Conservation (phyloP, 2,888 invertebrate species). For the Polyommatus icarus region DNA sequence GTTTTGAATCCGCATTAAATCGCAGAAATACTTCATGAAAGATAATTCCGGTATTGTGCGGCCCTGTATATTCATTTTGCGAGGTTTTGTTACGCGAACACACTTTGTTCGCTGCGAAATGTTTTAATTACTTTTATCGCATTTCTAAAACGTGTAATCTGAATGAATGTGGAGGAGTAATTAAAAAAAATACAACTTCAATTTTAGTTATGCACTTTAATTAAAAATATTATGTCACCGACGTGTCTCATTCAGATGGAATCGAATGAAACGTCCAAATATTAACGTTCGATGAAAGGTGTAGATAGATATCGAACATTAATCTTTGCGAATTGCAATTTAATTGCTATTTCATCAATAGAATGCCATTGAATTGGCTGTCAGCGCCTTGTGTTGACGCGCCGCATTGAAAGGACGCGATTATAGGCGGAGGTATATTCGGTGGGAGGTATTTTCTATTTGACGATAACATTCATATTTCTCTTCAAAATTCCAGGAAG, state of each 20-base stretch:
- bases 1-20: conserved; percentile 34
- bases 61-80: conserved; percentile 1
- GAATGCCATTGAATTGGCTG: background rate
- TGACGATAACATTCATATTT: conserved; percentile 13
- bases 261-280: background rate
- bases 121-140: background rate
- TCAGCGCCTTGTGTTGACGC: background rate
- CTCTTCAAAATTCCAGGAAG: conserved; percentile 2
- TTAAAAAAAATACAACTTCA: no score
- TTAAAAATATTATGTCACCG: background rate
- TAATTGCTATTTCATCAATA: conserved; percentile 16
- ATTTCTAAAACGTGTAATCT: background rate
- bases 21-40: conserved; percentile 28
- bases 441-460: background rate
- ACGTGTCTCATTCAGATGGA: background rate
- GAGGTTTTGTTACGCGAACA: background rate
- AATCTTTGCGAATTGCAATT: conserved; percentile 13
- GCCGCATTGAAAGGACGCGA: background rate
- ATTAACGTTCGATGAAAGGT: background rate
- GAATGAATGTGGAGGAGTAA: background rate
- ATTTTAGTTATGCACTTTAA: background rate
- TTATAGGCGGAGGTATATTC: background rate
- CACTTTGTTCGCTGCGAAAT: background rate
- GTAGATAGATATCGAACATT: conserved; percentile 6
- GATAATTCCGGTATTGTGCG: conserved; percentile 23